Conservation (phyloP, 2,113 vertebrate species). For the Microcebus griseorufus region DNA sequence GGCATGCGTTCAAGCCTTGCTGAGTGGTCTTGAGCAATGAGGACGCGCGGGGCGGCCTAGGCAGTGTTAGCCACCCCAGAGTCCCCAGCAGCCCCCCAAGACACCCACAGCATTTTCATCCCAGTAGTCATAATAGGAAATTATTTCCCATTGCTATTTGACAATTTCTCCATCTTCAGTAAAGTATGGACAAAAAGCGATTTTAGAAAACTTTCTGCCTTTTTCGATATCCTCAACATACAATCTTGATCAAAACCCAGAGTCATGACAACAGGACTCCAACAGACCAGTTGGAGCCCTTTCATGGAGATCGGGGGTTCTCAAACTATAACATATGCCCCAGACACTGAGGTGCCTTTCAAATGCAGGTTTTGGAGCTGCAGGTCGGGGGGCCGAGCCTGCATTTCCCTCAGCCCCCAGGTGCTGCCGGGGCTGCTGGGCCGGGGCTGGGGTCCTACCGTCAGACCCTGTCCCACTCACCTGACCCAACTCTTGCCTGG, state of each 20-base stretch:
- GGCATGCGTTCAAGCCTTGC: neutral
- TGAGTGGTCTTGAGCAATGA: neutral
- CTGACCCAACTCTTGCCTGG: neutral
- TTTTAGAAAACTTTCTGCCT: neutral
- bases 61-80: neutral
- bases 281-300: no score
- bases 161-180: neutral
- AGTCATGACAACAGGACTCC: neutral
- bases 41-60: accelerated
- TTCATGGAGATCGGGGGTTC: neutral
- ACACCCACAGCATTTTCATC: neutral
- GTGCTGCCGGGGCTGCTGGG: neutral
- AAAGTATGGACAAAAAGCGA: neutral
- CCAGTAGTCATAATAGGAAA: neutral
- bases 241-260: neutral
- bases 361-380: neutral
- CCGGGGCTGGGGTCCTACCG: neutral
- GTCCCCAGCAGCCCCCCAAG: neutral
- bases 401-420: neutral
- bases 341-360: accelerated
- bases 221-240: accelerated
- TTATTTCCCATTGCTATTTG: neutral
- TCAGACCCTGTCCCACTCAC: neutral
- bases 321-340: accelerated
- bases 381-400: neutral